Evolutionary conservation across 2,113 vertebrate species (phyloP), one percentile per base, ranked within the genome.

Genomic region (Agapornis roseicollis): DNA sequence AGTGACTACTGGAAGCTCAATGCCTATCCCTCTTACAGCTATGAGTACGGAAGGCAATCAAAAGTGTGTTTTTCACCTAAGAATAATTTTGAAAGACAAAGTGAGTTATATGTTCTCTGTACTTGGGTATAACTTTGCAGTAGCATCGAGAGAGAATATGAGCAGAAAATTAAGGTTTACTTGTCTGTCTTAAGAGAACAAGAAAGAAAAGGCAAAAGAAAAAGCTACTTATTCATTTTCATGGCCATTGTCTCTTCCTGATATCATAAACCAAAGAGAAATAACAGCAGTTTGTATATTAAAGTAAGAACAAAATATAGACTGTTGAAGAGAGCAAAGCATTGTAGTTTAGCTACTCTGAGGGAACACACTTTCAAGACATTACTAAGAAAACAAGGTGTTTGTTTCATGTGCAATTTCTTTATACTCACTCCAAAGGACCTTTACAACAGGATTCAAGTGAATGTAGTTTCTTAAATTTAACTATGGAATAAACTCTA

Each of bases 21-120:
- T 33, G n/a, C 33, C 29, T 95, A 46, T 88, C 87, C 68, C 89
- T 92, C 68, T 95, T 78, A 60, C 24, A 3, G 44, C 50, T 93
- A 85, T 86, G 86, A 78, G 93, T 95, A 86, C 35, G 85, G 50
- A 94, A 92, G 10, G 1, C 66, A 86, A 88, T 42, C n/a, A 77
- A 52, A 96, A 95, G 68, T 70, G 6, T 47, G 64, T 8, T 2
- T 11, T 17, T 24, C 39, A 65, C 79, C 89, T 79, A 94, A 93
- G 87, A 93, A 91, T 52, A 93, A 87, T 68, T 49, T 60, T 89
- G 65, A 89, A 94, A 85, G 49, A 90, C 53, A 90, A 68, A 76
- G 50, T 84, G 66, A 97, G 93, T 94, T 88, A 50, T 55, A 71
- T 87, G 53, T 91, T 96, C 53, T 88, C 96, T 58, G 85, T 94